Percentiles rank a stretch among this genome's conserved stretches.
Evolutionary conservation across 2,888 invertebrate genomes (phyloP).

Genomic region (Hyposoter didymator): DNA sequence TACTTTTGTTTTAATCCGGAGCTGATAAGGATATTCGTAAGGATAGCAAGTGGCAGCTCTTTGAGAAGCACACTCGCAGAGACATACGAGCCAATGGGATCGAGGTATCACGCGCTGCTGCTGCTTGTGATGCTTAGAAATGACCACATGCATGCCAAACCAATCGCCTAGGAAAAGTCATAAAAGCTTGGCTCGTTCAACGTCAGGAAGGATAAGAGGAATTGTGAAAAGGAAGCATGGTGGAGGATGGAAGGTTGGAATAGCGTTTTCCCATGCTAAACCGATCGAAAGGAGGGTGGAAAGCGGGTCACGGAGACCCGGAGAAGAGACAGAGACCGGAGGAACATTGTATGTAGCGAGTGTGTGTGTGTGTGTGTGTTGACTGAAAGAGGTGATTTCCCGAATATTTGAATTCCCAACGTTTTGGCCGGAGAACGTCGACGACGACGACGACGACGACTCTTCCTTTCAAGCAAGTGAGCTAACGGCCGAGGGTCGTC

Average conservation of each 20-base stretch:
- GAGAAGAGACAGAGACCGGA: slow-evolving; percentile 1
- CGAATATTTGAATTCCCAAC: slow-evolving; percentile 75
- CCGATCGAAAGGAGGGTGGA: slow-evolving; percentile 40
- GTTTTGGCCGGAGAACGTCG: slow-evolving; percentile 40
- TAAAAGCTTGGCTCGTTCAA: slow-evolving; percentile 72
- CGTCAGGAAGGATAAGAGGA: slow-evolving; percentile 69
- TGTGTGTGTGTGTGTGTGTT: slow-evolving; percentile 39
- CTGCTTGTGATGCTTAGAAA: slow-evolving; percentile 76
- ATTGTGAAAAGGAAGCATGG: slow-evolving; percentile 52
- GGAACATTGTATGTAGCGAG: slow-evolving; percentile 2
- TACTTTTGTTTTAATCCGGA: slow-evolving; percentile 25
- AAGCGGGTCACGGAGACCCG: not conserved
- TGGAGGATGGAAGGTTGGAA: slow-evolving; percentile 48
- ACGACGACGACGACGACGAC: slow-evolving; percentile 19
- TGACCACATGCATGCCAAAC: slow-evolving; percentile 77
- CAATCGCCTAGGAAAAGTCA: slow-evolving; percentile 69
- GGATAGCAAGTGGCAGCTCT: not conserved
- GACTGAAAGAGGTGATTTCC: slow-evolving; percentile 58
- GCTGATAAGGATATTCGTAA: slow-evolving; percentile 12
- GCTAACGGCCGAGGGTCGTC: slow-evolving; percentile 45
- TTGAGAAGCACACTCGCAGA: not conserved
- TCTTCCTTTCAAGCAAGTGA: slow-evolving; percentile 56
- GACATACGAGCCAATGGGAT: not conserved
- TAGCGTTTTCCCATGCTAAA: slow-evolving; percentile 47
- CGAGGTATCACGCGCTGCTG: slow-evolving; percentile 3